Base-by-base conservation (phyloP, 2,797 vertebrate genomes). In the Potorous gilbertii region DNA sequence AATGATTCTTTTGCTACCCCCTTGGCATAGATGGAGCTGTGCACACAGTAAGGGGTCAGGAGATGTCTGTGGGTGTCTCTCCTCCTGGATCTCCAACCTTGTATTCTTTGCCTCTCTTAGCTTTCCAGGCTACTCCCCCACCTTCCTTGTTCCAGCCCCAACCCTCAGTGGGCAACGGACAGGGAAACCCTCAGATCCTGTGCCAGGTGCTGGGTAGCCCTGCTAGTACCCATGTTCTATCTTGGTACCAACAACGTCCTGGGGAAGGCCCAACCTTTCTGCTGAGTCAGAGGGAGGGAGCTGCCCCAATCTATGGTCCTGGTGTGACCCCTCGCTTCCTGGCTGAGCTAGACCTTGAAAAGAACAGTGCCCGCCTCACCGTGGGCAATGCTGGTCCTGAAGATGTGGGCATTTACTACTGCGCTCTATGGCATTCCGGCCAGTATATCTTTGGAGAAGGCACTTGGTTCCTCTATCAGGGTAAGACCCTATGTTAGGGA, bases 361-460 rank as follows among this genome's bases (percentile, higher is more conserved):
- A 92, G 87, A 97, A 96, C 40, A 50, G 93, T 1, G 87, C 91
- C 27, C 50, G 5, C 24, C 66, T 96, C 50, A 97, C 93, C 0
- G 87, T 94, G 59, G 97, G 96, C 50, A 95, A 93, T 27, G 92
- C 93, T 57, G 56, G 95, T 8, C 92, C 97, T 46, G 59, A 54
- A 1, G 96, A 97, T 0, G 90, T 94, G 56, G 96, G 95, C 31
- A 93, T 40, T 54, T 96, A 96, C 59, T 96, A 92, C 56, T 96
- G 96, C 50, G 92, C 94, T 34, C 40, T 96, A 31, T 96, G 97
- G 96, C 93, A 95, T 56, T 74, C 95, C 14, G 95, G 91, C 91
- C 95, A 90, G 27, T 97, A 50, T 59, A 55, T 96, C 93, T 95
- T 97, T 91, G 97, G 96, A 55, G 95, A 96, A 59, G 96, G 95